phyloP scores from a whole-genome alignment of 1,140 invertebrate genomes.

The Ectropis grisescens region DNA sequence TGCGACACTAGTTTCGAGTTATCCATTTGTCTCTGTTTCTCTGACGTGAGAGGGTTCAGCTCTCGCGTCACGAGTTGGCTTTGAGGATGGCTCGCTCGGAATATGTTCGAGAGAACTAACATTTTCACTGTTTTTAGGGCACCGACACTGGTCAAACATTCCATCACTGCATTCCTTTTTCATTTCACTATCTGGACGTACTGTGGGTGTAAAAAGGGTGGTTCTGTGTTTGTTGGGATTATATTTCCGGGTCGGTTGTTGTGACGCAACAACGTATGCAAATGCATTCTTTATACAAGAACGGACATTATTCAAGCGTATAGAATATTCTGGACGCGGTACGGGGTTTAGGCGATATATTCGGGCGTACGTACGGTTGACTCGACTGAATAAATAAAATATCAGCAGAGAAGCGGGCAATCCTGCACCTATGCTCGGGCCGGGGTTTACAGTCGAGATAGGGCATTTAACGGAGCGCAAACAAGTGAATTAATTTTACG shows the following conservation, averaged over 20 bases:
- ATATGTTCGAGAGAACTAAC: slow-evolving; percentile 61
- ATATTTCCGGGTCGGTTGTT: slow-evolving; percentile 22
- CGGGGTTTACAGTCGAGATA: too few species aligned
- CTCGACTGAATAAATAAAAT: slow-evolving; percentile 31
- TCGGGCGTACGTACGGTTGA: slow-evolving; percentile 11
- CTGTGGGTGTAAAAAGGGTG: slow-evolving; percentile 26
- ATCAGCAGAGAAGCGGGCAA: slow-evolving; percentile 15
- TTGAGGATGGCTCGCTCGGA: slow-evolving; percentile 41
- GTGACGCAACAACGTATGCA: slow-evolving; percentile 25
- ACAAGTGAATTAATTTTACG: not conserved
- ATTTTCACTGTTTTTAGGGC: slow-evolving; percentile 60
- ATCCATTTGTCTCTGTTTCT: slow-evolving; percentile 25
- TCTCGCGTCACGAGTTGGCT: slow-evolving; percentile 31
- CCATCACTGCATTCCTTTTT: slow-evolving; percentile 65
- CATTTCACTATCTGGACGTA: slow-evolving; percentile 28
- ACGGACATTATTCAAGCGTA: slow-evolving; percentile 36
- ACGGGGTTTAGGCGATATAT: slow-evolving; percentile 22
- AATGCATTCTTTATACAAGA: slow-evolving; percentile 42
- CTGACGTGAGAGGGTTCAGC: slow-evolving; percentile 16
- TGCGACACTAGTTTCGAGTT: slow-evolving; percentile 32
- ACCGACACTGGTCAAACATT: slow-evolving; percentile 48
- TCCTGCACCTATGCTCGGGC: slow-evolving; percentile 3
- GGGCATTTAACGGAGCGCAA: not conserved
- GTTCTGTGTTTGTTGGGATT: slow-evolving; percentile 35
- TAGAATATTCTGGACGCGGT: slow-evolving; percentile 29